phyloP scores from a whole-genome alignment of 2,113 vertebrate species.

The Chauna torquata region DNA sequence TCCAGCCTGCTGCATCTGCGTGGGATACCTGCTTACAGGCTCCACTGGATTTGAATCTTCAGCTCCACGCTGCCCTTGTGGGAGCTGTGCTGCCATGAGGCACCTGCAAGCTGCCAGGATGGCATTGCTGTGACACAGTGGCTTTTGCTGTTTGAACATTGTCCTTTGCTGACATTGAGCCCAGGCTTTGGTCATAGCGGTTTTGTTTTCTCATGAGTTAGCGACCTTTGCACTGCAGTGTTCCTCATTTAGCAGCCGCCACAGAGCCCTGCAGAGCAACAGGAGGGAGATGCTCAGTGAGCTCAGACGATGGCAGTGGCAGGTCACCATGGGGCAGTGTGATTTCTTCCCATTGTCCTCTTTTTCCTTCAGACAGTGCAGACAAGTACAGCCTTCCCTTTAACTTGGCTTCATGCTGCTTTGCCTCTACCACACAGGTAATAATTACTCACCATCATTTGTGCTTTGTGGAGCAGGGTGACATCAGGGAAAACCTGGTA shows the following conservation, averaged over 20 bases:
- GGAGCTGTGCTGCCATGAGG: rapidly evolving
- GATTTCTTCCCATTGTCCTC: not conserved
- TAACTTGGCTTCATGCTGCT: not conserved
- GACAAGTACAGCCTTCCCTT: constrained; percentile 40
- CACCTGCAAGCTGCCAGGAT: not conserved
- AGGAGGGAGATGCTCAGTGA: rapidly evolving
- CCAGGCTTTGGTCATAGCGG: not conserved
- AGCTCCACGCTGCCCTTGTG: rapidly evolving
- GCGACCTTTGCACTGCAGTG: constrained; percentile 41
- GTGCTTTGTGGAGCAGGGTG: not conserved
- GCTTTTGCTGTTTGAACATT: not conserved
- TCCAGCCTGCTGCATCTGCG: not conserved
- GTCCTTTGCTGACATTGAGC: not conserved
- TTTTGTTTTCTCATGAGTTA: constrained; percentile 1
- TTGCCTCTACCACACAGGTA: not conserved
- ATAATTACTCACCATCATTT: not conserved
- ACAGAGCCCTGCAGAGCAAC: not conserved
- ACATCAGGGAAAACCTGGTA: not conserved
- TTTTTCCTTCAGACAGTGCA: constrained; percentile 22
- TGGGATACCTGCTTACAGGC: not conserved
- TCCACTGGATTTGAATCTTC: not conserved
- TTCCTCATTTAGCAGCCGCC: constrained; percentile 7
- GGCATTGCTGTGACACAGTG: not conserved
- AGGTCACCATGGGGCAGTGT: not conserved
- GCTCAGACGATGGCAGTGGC: not conserved